Percentiles rank a stretch among this genome's conserved stretches.
These are phyloP conservation scores for Netelia virgata DNA, from an alignment of 2,888 invertebrate species.

Conservation along the genomic window DNA sequence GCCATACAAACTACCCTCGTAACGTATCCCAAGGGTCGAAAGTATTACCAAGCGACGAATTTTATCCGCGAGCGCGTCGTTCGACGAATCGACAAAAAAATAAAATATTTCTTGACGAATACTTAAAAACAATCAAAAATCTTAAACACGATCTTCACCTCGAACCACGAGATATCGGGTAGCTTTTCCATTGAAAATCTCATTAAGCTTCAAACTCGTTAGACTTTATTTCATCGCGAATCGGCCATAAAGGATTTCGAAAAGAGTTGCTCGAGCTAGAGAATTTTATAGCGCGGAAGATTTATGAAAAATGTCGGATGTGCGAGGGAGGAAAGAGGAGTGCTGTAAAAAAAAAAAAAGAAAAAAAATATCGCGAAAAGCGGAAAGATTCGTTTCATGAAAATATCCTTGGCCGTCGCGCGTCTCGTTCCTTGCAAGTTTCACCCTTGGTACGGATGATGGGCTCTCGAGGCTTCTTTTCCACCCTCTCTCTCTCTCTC, in stretches of 20 bases:
- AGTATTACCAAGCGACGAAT: too few relatives aligned
- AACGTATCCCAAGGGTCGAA: too few relatives aligned
- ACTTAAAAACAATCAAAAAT: too few relatives aligned
- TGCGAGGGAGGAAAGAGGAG: background rate
- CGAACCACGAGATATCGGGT: too few relatives aligned
- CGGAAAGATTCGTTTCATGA: constrained; percentile 49
- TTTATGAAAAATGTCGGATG: constrained; percentile 57
- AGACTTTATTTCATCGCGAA: background rate
- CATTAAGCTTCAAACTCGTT: background rate
- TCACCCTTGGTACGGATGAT: constrained; percentile 44
- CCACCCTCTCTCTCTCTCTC: constrained; percentile 18
- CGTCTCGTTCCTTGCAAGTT: constrained; percentile 33
- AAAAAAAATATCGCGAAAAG: too few relatives aligned
- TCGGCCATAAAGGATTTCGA: background rate
- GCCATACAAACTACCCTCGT: too few relatives aligned
- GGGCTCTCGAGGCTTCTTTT: constrained; percentile 44
- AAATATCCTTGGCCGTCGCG: constrained; percentile 39
- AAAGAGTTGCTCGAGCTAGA: background rate
- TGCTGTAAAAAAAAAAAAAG: background rate
- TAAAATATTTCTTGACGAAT: too few relatives aligned
- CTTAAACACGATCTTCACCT: too few relatives aligned
- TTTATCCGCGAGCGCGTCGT: too few relatives aligned
- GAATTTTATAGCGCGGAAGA: constrained; percentile 45
- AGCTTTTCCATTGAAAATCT: too few relatives aligned
- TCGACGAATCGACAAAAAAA: too few relatives aligned